A percentile compares a stretch with the other conserved stretches of the same genome.
phyloP scores from a whole-genome alignment of 1,140 invertebrate species.

The Drosophila mauritiana region DNA sequence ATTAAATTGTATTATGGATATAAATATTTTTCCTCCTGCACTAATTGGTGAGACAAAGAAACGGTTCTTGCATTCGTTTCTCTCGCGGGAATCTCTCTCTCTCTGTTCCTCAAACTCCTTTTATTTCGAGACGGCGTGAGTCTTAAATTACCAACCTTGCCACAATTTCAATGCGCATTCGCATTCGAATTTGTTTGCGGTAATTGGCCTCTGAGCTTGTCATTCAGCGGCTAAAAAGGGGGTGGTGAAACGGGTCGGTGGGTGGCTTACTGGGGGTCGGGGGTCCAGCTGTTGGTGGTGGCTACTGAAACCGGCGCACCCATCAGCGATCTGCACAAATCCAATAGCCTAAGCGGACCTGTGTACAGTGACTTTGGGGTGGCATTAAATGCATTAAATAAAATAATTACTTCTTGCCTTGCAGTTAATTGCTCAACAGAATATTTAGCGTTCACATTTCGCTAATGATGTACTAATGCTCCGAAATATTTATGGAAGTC shows the following conservation, averaged over 20 bases:
- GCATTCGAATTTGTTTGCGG: slow-evolving; percentile 82
- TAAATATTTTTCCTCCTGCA: neutral
- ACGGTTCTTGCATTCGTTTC: slow-evolving; percentile 40
- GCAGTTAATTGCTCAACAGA: slow-evolving; percentile 23
- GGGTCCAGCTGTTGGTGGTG: slow-evolving; percentile 42
- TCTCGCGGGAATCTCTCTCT: slow-evolving; percentile 26
- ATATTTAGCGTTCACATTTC: neutral
- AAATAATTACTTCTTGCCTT: slow-evolving; percentile 29
- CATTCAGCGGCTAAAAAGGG: slow-evolving; percentile 26
- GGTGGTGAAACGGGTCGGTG: slow-evolving; percentile 2
- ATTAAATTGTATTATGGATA: neutral
- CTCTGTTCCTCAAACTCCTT: slow-evolving; percentile 17
- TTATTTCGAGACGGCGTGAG: slow-evolving; percentile 63
- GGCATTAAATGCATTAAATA: slow-evolving; percentile 9
- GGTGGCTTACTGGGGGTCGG: slow-evolving; percentile 21
- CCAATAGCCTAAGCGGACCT: slow-evolving; percentile 25
- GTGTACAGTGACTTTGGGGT: slow-evolving; percentile 25
- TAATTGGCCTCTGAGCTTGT: slow-evolving; percentile 72
- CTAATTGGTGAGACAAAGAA: slow-evolving; percentile 51
- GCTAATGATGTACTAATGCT: slow-evolving; percentile 15
- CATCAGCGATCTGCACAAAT: slow-evolving; percentile 43
- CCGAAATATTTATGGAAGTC: neutral
- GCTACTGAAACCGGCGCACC: slow-evolving; percentile 66
- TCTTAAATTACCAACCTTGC: slow-evolving; percentile 84
- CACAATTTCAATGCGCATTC: slow-evolving; percentile 82